Evolutionary conservation across 2,888 invertebrate species (phyloP), one percentile per base, ranked within the genome.

Genomic region (Agriopis leucophaearia): DNA sequence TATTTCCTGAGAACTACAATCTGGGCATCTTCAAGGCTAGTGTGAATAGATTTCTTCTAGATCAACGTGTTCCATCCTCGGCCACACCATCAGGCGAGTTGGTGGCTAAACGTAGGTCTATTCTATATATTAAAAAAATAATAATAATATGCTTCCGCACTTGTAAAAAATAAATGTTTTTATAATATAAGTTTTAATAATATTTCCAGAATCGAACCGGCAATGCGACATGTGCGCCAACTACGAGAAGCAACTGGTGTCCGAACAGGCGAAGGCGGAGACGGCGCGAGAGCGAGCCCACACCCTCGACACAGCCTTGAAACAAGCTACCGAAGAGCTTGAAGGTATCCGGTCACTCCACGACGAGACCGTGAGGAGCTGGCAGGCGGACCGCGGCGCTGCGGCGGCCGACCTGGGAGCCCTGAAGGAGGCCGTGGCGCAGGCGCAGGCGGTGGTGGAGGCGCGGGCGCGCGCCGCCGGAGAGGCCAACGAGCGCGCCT

Each of bases 201-300:
- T 45, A 12, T 12, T 18, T 54, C 6, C 69, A 77, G 88, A 84
- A 42, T 16, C 56, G 18, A 56, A 51, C 9, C 81, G 81, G 6
- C 74, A 73, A 5, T 99, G 99, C 89, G 97, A 96, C 88, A 97
- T 98, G 96, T 99, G 99, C 88, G 95, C 95, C 70, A 97, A 97
- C 92, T 97, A 97, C 88, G 96, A 99, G 94, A 94, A 96, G 70
- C 96, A 97, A 90, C 91, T 98, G 78, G 97, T 98, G 70, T 94
- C 95, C 70, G 95, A 97, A 75, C 98, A 99, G 88, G 94, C 94
- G 66, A 86, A 88, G 62, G 94, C 90, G 0, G 93, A 92, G 66
- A 86, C 88, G 51, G 83, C 87, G 0, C 38, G 87, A 54, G 81
- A 88, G 73, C 70, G 84, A 70, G 85, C 81, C 16, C 16, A 55